Base-by-base conservation (phyloP, 2,888 invertebrate genomes). In the Stenoptilia bipunctidactyla region DNA sequence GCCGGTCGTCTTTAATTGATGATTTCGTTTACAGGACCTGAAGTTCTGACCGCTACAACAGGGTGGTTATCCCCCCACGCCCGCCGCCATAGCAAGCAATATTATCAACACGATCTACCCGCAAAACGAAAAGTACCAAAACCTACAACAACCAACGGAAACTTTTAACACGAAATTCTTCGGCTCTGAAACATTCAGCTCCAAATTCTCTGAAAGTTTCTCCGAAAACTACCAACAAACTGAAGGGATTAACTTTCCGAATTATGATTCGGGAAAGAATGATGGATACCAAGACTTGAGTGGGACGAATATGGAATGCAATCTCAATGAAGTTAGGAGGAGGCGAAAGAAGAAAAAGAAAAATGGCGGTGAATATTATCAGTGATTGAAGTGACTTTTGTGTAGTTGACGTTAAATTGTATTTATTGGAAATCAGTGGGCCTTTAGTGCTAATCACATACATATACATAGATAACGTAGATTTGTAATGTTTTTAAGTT, bases 41-140 rank as follows among this genome's bases (percentile, higher is more conserved):
- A 88, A 88, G 58, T 88, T 88, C 86, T 88, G 87, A 88, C 87
- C 86, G 60, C 58, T 67, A 51, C 71, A 69, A 4, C 76, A 70
- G 64, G 70, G 68, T 64, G 65, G 67, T 13, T 66, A 77, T 51
- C 56, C 75, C 45, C 59, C 74, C 61, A 61, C 74, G 45, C 77
- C 80, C 42, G 74, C 68, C 46, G 56, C 75, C 46, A 55, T 83
- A 45, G 84, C 83, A 39, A 66, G 74, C 43, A 82, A 79, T 59
- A 74, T 84, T 0, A 43, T 84, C 0, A 71, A 67, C 59, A 68
- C 73, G 0, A 66, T 84, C 27, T 83, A 75, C 65, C 73, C 82
- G 0, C 66, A 66, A 30, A 58, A 52, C 33, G 76, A 79, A 1
- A 73, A 71, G 40, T 72, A 83, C 41, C 74, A 74, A n/a, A 67